These are phyloP conservation scores for Dione juno DNA, from an alignment of 2,888 invertebrate genomes.

Conservation along the genomic window DNA sequence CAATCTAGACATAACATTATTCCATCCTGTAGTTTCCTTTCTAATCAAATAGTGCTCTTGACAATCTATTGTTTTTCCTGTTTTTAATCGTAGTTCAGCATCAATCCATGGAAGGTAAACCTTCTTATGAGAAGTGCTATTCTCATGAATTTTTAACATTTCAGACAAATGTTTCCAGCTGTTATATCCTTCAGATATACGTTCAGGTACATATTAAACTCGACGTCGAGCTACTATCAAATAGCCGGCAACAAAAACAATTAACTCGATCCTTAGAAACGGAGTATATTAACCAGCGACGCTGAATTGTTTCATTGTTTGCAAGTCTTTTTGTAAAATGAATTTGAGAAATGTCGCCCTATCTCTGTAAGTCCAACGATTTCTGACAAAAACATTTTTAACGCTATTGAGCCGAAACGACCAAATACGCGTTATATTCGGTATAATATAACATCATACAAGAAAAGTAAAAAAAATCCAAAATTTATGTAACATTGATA, in stretches of 20 bases:
- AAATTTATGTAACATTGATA: too few species aligned
- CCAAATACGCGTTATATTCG: too few species aligned
- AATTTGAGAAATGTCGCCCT: slow-evolving; percentile 41
- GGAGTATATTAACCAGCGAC: slow-evolving; percentile 47
- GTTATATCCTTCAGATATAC: too few species aligned
- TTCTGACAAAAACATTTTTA: too few species aligned
- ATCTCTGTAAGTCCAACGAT: too few species aligned
- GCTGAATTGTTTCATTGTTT: slow-evolving; percentile 46
- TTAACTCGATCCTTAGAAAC: slow-evolving; percentile 44
- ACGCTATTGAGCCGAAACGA: too few species aligned
- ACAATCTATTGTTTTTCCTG: slow-evolving; percentile 34
- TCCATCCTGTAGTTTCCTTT: slow-evolving; percentile 49
- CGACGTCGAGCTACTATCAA: slow-evolving; percentile 40
- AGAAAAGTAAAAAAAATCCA: too few species aligned
- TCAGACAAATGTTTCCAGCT: too few species aligned
- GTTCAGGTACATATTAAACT: too few species aligned
- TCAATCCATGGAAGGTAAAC: slow-evolving; percentile 33
- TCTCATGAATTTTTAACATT: too few species aligned
- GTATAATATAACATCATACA: too few species aligned
- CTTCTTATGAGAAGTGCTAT: slow-evolving; percentile 1
- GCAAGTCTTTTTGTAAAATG: slow-evolving; percentile 32
- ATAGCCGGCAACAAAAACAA: slow-evolving; percentile 48
- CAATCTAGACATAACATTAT: slow-evolving; percentile 51
- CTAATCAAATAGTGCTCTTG: slow-evolving; percentile 49
- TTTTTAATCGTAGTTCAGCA: neutral